Percentiles rank a stretch among this genome's conserved stretches.
These are phyloP conservation scores for Rallus limicola DNA, from an alignment of 2,113 vertebrate genomes.

Conservation along the genomic window DNA sequence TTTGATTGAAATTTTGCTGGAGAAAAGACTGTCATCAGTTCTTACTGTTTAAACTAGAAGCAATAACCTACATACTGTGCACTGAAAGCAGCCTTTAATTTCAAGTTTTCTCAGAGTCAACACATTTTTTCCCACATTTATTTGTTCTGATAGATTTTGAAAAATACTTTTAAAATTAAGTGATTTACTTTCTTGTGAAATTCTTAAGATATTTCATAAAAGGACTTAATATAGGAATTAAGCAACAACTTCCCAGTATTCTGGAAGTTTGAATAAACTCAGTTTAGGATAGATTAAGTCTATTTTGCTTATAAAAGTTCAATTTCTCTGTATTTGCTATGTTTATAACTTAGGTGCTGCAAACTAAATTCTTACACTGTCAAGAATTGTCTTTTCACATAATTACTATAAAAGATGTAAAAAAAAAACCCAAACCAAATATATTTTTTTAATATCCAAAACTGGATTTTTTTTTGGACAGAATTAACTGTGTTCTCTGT, in stretches of 20 bases:
- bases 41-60: constrained; percentile 1
- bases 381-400: background rate
- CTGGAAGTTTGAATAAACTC: background rate
- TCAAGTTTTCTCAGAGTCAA: background rate
- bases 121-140: background rate
- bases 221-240: background rate
- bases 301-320: background rate
- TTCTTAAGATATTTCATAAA: background rate
- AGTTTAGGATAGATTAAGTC: background rate
- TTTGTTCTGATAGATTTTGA: background rate
- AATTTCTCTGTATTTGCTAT: background rate
- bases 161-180: background rate
- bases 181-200: background rate
- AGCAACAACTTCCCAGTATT: background rate
- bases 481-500: constrained; percentile 9
- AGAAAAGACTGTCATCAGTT: background rate
- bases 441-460: background rate
- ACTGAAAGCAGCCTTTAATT: background rate
- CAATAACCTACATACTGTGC: background rate
- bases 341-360: background rate
- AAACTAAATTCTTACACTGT: background rate
- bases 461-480: background rate
- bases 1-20: constrained; percentile 42
- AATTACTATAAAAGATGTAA: background rate
- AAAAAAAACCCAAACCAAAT: background rate